Conservation (phyloP, 2,888 invertebrate species). For the Tipula unca region DNA sequence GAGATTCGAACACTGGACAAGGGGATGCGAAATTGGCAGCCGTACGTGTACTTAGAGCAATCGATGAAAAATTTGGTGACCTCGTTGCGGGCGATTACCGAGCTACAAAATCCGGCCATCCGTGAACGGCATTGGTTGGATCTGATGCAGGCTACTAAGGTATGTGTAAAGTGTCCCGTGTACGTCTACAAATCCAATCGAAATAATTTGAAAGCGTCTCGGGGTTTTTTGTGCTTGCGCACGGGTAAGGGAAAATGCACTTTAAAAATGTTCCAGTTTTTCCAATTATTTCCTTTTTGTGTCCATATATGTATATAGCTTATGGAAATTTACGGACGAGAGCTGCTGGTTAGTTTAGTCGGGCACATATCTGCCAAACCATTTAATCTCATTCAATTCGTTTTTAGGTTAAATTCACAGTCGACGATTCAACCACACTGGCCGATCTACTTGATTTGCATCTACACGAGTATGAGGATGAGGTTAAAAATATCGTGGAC, state of each 20-base stretch:
- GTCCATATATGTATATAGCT: not conserved
- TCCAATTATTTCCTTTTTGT: not conserved
- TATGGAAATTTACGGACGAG: not conserved
- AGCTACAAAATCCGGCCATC: slow-evolving; percentile 90
- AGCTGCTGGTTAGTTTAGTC: not conserved
- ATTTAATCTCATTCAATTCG: not conserved
- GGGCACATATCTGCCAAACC: not conserved
- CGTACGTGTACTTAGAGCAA: slow-evolving; percentile 67
- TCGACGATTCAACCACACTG: slow-evolving; percentile 60
- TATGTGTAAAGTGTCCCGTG: slow-evolving; percentile 33
- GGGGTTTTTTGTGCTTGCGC: too few species aligned
- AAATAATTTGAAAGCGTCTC: too few species aligned
- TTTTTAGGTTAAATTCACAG: slow-evolving; percentile 28
- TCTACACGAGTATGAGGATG: slow-evolving; percentile 88
- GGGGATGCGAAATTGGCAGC: slow-evolving; percentile 68
- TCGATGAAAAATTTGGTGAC: slow-evolving; percentile 88
- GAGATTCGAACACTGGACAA: slow-evolving; percentile 73
- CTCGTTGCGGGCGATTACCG: slow-evolving; percentile 83
- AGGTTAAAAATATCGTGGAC: slow-evolving; percentile 90
- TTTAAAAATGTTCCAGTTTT: not conserved
- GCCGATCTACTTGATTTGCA: slow-evolving; percentile 79
- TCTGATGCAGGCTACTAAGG: slow-evolving; percentile 86
- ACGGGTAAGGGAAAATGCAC: not conserved
- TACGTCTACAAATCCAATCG: too few species aligned
- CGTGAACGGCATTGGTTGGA: slow-evolving; percentile 91